phyloP scores from a whole-genome alignment of 2,797 vertebrate species.

The Centropyge bicolor region DNA sequence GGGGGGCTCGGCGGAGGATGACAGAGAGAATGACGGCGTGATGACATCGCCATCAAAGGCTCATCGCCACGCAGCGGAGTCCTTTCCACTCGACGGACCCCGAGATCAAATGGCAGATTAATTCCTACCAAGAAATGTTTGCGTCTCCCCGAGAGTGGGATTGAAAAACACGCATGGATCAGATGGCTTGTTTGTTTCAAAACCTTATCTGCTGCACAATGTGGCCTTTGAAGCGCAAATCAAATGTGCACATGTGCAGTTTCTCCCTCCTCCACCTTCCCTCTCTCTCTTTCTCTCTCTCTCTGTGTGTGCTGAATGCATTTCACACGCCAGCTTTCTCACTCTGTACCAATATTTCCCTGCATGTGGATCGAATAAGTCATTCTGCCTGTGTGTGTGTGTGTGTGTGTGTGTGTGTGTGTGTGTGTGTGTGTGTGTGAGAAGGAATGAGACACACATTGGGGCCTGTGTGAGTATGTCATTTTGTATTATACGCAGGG shows the following conservation, averaged over 20 bases:
- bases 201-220: conserved; percentile 65
- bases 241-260: conserved; percentile 53
- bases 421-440: conserved; percentile 10
- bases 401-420: conserved; percentile 14
- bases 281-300: neutral
- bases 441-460: neutral
- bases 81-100: conserved; percentile 57
- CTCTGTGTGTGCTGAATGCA: conserved; percentile 58
- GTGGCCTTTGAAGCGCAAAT: conserved; percentile 58
- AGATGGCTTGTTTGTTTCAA: conserved; percentile 70
- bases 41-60: conserved; percentile 64
- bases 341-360: conserved; percentile 51
- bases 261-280: conserved; percentile 17
- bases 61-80: conserved; percentile 47
- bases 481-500: neutral
- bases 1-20: conserved; percentile 54
- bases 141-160: conserved; percentile 57
- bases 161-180: conserved; percentile 61
- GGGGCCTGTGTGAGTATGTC: conserved; percentile 8
- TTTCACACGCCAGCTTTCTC: conserved; percentile 68
- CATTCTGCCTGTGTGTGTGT: conserved; percentile 5
- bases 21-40: conserved; percentile 53
- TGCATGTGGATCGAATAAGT: conserved; percentile 46
- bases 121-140: conserved; percentile 65
- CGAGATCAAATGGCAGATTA: conserved; percentile 65